Evolutionary conservation across 1,140 invertebrate species (phyloP).

Genomic region (Eciton burchellii): DNA sequence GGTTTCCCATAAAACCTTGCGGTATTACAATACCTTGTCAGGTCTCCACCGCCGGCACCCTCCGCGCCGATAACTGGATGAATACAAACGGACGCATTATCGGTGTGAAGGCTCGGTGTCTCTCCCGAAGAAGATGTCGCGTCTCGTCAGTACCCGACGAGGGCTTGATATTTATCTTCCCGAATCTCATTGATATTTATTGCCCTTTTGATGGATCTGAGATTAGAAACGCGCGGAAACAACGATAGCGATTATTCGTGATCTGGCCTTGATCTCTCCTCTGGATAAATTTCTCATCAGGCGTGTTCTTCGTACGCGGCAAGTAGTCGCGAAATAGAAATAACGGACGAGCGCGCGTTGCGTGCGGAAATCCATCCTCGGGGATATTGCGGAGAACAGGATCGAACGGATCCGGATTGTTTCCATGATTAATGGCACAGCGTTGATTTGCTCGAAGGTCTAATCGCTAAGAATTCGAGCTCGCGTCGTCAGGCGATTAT

Average conservation of each 20-base stretch:
- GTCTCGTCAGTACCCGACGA: neutral
- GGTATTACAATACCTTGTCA: conserved; percentile 81
- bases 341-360: no score
- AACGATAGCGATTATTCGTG: no score
- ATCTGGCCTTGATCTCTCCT: no score
- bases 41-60: conserved; percentile 59
- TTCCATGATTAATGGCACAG: neutral
- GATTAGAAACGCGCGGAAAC: neutral
- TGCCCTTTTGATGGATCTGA: neutral
- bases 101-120: conserved; percentile 45
- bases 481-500: conserved; percentile 17
- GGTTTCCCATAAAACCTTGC: conserved; percentile 81
- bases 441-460: neutral
- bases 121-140: conserved; percentile 33
- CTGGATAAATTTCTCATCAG: no score
- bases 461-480: neutral
- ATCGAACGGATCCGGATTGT: neutral
- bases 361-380: no score
- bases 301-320: neutral
- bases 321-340: no score
- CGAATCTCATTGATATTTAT: conserved; percentile 16
- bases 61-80: conserved; percentile 78
- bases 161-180: conserved; percentile 26
- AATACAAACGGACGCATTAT: conserved; percentile 82
- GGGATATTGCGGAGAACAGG: neutral